Percentiles rank a stretch among this genome's conserved stretches.
These are phyloP conservation scores for Pao palembangensis DNA, from an alignment of 2,113 vertebrate genomes.

Conservation along the genomic window DNA sequence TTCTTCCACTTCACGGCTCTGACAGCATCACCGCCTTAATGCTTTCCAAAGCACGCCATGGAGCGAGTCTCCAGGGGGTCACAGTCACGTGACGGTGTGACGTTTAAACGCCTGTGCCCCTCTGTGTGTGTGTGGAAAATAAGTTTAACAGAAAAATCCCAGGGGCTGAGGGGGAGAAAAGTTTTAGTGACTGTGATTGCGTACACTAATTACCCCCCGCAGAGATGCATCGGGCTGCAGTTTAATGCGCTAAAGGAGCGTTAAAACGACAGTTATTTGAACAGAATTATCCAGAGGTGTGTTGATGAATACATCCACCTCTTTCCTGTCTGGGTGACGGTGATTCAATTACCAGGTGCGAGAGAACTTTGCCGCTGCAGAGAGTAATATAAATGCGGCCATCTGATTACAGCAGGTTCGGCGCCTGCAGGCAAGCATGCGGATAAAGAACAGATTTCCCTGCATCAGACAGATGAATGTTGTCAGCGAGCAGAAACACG, in stretches of 20 bases:
- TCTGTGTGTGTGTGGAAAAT: too few species aligned
- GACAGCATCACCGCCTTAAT: constrained; percentile 25
- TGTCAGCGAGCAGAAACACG: background rate
- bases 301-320: too few species aligned
- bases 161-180: background rate
- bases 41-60: constrained; percentile 29
- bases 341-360: constrained; percentile 17
- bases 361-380: background rate
- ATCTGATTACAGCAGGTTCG: background rate
- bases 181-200: background rate
- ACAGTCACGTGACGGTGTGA: constrained; percentile 14
- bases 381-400: constrained; percentile 2
- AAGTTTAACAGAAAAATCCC: too few species aligned
- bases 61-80: constrained; percentile 6
- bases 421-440: background rate
- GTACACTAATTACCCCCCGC: too few species aligned
- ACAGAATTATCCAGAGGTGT: too few species aligned
- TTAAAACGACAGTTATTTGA: too few species aligned
- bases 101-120: constrained; percentile 10
- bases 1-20: constrained; percentile 30
- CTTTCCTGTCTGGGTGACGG: background rate
- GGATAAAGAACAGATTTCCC: constrained; percentile 17
- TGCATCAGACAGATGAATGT: constrained; percentile 3
- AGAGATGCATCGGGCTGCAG: too few species aligned
- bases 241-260: too few species aligned